Evolutionary conservation across 2,888 invertebrate species (phyloP).

Genomic region (Sabellastarte sp.): DNA sequence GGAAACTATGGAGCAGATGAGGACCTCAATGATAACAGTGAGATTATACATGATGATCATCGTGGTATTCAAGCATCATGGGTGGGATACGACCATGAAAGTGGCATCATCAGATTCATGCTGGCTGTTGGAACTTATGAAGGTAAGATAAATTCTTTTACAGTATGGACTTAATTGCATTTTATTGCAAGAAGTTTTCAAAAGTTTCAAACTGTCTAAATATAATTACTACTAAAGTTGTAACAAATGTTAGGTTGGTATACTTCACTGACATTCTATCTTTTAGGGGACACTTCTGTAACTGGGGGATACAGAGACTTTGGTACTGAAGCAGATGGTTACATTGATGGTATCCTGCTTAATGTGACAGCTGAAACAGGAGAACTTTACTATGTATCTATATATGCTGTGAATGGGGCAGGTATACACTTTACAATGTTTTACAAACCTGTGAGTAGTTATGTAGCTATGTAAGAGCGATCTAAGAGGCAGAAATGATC

Average conservation of each 20-base stretch:
- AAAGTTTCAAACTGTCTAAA: too few relatives aligned
- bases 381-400: slow-evolving; percentile 24
- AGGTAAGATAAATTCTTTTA: too few relatives aligned
- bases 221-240: too few relatives aligned
- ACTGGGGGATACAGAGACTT: neutral
- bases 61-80: slow-evolving; percentile 31
- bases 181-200: too few relatives aligned
- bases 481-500: too few relatives aligned
- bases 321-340: slow-evolving; percentile 16
- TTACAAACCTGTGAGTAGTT: too few relatives aligned
- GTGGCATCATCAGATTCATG: slow-evolving; percentile 27
- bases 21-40: slow-evolving; percentile 28
- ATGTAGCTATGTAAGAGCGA: too few relatives aligned
- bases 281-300: neutral
- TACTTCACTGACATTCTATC: too few relatives aligned
- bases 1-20: slow-evolving; percentile 34
- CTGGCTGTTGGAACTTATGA: slow-evolving; percentile 28
- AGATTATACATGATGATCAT: slow-evolving; percentile 33
- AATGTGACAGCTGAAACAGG: slow-evolving; percentile 15
- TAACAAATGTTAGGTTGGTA: too few relatives aligned
- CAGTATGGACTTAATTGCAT: too few relatives aligned
- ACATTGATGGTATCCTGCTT: slow-evolving; percentile 10
- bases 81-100: slow-evolving; percentile 33
- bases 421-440: neutral
- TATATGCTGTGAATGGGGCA: slow-evolving; percentile 18